Conservation (phyloP, 2,797 vertebrate species). For the Pipistrellus pygmaeus region DNA sequence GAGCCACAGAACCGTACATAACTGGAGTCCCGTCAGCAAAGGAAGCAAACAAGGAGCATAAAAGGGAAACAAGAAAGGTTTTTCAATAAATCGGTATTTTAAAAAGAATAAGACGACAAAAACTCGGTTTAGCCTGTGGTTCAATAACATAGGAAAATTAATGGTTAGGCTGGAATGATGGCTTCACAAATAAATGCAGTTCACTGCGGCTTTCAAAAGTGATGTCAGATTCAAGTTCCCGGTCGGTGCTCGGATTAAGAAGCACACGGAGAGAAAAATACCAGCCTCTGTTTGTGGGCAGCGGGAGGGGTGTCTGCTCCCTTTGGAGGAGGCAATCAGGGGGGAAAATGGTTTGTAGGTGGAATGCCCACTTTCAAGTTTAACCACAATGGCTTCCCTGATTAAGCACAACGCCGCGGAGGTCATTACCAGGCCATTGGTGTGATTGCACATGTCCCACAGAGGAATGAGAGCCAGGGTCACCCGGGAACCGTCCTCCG, state of each 20-base stretch:
- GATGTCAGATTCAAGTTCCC: background rate
- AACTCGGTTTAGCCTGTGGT: slow-evolving; percentile 7
- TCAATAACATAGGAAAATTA: slow-evolving; percentile 20
- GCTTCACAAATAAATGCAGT: background rate
- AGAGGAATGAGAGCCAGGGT: slow-evolving; percentile 97
- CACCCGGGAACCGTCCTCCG: slow-evolving; percentile 96
- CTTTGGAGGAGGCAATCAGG: accelerated
- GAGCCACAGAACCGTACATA: background rate
- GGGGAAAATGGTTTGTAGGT: background rate
- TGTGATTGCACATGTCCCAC: slow-evolving; percentile 99
- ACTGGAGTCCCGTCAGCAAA: background rate
- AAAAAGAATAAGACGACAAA: slow-evolving; percentile 1
- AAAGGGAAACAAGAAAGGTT: background rate
- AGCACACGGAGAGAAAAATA: background rate
- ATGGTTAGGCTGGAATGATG: background rate
- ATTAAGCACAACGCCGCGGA: slow-evolving; percentile 44
- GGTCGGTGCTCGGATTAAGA: background rate
- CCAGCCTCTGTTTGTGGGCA: background rate
- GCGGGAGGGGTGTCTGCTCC: background rate
- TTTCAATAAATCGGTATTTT: slow-evolving; percentile 29
- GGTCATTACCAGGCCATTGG: slow-evolving; percentile 95
- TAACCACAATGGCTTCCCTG: slow-evolving; percentile 27
- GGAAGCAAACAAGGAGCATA: background rate
- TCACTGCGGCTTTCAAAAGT: background rate
- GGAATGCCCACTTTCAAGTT: background rate